Evolutionary conservation across 2,888 invertebrate genomes (phyloP).

Genomic region (Ochropleura leucogaster): DNA sequence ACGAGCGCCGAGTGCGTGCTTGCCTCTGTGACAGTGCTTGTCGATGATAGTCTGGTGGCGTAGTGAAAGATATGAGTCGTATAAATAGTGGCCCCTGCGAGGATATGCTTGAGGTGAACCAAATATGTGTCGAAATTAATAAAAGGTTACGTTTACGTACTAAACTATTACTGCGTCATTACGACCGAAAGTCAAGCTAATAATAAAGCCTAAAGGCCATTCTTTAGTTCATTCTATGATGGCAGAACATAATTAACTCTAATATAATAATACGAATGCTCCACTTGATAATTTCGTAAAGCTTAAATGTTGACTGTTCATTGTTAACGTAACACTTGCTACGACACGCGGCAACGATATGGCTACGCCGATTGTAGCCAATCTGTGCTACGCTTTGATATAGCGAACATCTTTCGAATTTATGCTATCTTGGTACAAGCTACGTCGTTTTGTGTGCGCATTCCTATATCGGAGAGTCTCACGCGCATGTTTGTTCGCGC

Average conservation of each 20-base stretch:
- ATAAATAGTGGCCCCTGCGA: neutral
- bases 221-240: neutral
- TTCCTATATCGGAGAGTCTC: conserved; percentile 76
- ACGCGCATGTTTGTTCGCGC: conserved; percentile 81
- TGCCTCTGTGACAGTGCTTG: conserved; percentile 78
- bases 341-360: conserved; percentile 30
- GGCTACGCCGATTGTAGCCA: conserved; percentile 27
- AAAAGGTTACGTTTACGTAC: too few relatives aligned
- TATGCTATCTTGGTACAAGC: conserved; percentile 46
- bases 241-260: neutral
- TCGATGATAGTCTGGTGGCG: conserved; percentile 62
- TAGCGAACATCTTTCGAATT: conserved; percentile 27
- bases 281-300: neutral
- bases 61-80: conserved; percentile 65
- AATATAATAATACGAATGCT: neutral
- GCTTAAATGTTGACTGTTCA: neutral
- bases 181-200: neutral
- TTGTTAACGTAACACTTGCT: conserved; percentile 27
- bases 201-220: neutral
- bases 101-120: neutral
- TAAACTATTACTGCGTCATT: neutral
- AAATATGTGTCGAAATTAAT: neutral
- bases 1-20: conserved; percentile 85
- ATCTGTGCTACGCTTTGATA: conserved; percentile 43
- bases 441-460: conserved; percentile 66